Percentiles rank a stretch among this genome's conserved stretches.
Conservation (phyloP, 2,888 invertebrate species). For the Dolichomitus sp. region DNA sequence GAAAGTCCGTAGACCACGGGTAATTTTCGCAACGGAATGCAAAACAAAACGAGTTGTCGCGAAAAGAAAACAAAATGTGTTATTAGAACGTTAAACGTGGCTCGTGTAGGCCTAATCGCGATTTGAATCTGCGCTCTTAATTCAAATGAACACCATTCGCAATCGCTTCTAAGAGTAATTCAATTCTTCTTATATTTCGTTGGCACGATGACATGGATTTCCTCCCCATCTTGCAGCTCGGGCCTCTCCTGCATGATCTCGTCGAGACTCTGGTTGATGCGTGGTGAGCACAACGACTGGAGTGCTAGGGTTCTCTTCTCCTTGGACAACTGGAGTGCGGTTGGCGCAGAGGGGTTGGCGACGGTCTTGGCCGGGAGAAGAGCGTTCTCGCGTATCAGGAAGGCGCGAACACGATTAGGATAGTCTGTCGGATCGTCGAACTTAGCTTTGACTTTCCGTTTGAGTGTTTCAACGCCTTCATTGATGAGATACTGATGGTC, state of each 20-base stretch:
- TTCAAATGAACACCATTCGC: neutral
- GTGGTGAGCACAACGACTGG: neutral
- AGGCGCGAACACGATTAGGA: slow-evolving; percentile 30
- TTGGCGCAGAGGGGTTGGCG: neutral
- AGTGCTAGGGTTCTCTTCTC: slow-evolving; percentile 13
- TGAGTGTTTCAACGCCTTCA: slow-evolving; percentile 13
- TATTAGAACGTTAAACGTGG: too few species aligned
- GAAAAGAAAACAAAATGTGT: too few species aligned
- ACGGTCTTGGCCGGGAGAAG: neutral
- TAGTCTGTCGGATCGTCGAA: slow-evolving; percentile 36
- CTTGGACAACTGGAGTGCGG: slow-evolving; percentile 9
- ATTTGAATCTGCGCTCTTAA: neutral
- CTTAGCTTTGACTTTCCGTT: neutral
- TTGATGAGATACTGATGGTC: slow-evolving; percentile 40
- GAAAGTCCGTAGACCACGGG: too few species aligned
- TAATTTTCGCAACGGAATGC: too few species aligned
- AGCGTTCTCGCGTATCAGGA: slow-evolving; percentile 54
- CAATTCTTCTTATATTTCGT: neutral
- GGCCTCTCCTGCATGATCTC: neutral
- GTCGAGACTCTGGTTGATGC: neutral
- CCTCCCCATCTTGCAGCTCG: neutral
- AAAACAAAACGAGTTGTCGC: too few species aligned
- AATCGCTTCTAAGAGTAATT: neutral
- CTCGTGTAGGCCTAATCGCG: too few species aligned
- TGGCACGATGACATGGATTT: neutral